Conservation (phyloP, 2,888 invertebrate genomes). For the Deilephila elpenor region DNA sequence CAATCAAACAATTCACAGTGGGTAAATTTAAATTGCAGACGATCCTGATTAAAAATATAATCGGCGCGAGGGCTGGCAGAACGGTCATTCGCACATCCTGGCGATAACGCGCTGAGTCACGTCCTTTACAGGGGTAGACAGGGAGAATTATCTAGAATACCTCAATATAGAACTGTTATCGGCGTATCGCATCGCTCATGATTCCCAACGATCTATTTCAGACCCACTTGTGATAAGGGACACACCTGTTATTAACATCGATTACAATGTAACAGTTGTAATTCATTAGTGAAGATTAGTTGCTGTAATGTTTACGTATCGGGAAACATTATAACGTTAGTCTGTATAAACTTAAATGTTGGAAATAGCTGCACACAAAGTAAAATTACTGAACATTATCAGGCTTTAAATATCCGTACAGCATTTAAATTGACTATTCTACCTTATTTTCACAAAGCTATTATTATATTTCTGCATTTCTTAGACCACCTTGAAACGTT, state of each 20-base stretch:
- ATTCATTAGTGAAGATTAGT: not conserved
- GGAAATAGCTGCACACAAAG: too few species aligned
- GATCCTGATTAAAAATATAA: slow-evolving; percentile 22
- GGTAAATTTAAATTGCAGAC: not conserved
- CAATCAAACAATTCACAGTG: not conserved
- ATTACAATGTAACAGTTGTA: not conserved
- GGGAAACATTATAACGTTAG: not conserved
- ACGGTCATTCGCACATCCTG: slow-evolving; percentile 27
- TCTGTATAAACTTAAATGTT: not conserved
- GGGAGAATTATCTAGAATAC: slow-evolving; percentile 5
- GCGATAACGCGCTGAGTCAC: slow-evolving; percentile 8
- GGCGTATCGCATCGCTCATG: not conserved
- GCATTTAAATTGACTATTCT: too few species aligned
- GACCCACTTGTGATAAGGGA: not conserved
- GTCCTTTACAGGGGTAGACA: slow-evolving; percentile 15
- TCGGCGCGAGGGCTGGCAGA: slow-evolving; percentile 5
- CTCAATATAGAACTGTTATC: slow-evolving; percentile 14
- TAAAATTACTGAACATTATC: too few species aligned
- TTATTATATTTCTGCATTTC: too few species aligned
- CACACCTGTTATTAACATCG: not conserved
- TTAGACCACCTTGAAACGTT: too few species aligned
- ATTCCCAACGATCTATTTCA: slow-evolving; percentile 1
- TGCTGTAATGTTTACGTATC: not conserved
- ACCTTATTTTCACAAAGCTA: too few species aligned
- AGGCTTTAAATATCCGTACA: too few species aligned